These are phyloP conservation scores for Apostichopus japonicus DNA, from an alignment of 35 echinoderm and acorn worm genomes.

Conservation along the genomic window DNA sequence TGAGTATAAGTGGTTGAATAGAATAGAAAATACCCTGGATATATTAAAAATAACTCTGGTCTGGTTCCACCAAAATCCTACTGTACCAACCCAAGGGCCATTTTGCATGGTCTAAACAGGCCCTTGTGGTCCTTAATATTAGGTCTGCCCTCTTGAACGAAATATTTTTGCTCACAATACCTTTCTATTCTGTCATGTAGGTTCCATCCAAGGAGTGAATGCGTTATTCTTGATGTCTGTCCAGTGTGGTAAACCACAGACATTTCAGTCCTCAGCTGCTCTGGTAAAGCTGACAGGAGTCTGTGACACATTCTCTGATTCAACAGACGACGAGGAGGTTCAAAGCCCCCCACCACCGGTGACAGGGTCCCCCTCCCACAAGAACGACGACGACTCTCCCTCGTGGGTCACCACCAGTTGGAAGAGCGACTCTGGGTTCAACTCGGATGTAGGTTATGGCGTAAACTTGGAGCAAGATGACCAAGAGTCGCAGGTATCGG, in stretches of 20 bases:
- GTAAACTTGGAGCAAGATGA: slow-evolving; percentile 32
- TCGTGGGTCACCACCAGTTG: slow-evolving; percentile 69
- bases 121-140: too few species aligned
- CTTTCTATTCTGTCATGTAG: neutral
- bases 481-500: neutral
- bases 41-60: too few species aligned
- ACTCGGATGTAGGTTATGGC: slow-evolving; percentile 48
- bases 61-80: too few species aligned
- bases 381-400: slow-evolving; percentile 45
- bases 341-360: neutral
- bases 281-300: slow-evolving; percentile 82
- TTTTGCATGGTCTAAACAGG: too few species aligned
- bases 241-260: slow-evolving; percentile 25
- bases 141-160: too few species aligned
- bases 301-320: slow-evolving; percentile 61
- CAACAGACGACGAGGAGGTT: slow-evolving; percentile 62
- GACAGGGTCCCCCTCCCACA: slow-evolving; percentile 3
- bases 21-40: too few species aligned
- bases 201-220: neutral
- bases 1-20: too few species aligned
- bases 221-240: slow-evolving; percentile 10
- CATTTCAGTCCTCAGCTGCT: slow-evolving; percentile 75
- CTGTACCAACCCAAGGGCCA: too few species aligned
- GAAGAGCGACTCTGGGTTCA: slow-evolving; percentile 78
- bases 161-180: too few species aligned